Conservation (phyloP, 2,797 vertebrate species). For the Sebastes jordani region DNA sequence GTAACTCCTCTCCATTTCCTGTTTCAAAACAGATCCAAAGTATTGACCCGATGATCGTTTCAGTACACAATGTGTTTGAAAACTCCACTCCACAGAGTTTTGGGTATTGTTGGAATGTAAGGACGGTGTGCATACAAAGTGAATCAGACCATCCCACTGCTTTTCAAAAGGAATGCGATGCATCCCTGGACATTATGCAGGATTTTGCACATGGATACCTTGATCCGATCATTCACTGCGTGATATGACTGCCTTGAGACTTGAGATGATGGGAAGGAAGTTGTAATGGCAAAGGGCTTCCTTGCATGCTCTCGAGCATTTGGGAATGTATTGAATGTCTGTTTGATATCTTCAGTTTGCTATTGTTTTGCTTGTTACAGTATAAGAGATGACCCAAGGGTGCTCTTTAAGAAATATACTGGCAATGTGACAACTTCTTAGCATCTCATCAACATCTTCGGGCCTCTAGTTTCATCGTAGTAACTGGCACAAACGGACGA, state of each 20-base stretch:
- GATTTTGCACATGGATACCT: conserved; percentile 32
- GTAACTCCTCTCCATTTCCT: conserved; percentile 81
- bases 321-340: conserved; percentile 42
- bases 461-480: conserved; percentile 38
- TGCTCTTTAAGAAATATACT: conserved; percentile 47
- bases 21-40: conserved; percentile 94
- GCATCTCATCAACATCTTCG: neutral
- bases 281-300: conserved; percentile 19
- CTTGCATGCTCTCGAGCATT: conserved; percentile 60
- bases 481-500: neutral
- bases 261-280: conserved; percentile 40
- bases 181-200: conserved; percentile 50
- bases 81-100: conserved; percentile 84
- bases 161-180: conserved; percentile 68
- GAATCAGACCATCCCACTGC: conserved; percentile 79
- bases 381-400: conserved; percentile 31
- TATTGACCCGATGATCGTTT: conserved; percentile 93
- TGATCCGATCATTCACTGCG: conserved; percentile 37
- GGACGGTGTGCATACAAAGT: conserved; percentile 82
- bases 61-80: conserved; percentile 90
- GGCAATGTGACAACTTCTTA: neutral
- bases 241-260: conserved; percentile 33
- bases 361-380: conserved; percentile 48
- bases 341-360: conserved; percentile 29
- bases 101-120: conserved; percentile 90